These are phyloP conservation scores for Tetanocera ferruginea DNA, from an alignment of 2,888 invertebrate genomes.

Conservation along the genomic window DNA sequence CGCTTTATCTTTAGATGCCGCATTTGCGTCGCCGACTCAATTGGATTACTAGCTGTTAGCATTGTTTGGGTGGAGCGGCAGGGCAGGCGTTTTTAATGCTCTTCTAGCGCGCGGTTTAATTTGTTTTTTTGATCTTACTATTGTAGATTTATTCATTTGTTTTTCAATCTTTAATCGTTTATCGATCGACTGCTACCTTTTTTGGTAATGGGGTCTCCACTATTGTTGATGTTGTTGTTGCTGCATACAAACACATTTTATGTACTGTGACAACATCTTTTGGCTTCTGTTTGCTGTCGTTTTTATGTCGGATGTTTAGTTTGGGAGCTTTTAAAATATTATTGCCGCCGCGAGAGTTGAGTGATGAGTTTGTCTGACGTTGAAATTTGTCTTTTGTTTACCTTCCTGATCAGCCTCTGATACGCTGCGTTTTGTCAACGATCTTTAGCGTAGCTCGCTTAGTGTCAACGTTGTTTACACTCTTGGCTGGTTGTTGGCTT, in stretches of 20 bases:
- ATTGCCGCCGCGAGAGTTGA: background rate
- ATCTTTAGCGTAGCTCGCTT: background rate
- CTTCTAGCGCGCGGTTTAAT: background rate
- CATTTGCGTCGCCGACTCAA: background rate
- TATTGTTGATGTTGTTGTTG: slow-evolving; percentile 19
- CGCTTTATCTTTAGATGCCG: background rate
- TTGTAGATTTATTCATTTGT: background rate
- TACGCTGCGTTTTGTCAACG: background rate
- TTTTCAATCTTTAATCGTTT: slow-evolving; percentile 16
- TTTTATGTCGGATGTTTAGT: slow-evolving; percentile 30
- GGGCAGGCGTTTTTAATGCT: too few relatives aligned
- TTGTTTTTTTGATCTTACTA: background rate
- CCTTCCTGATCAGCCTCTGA: too few relatives aligned
- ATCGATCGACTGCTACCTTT: background rate
- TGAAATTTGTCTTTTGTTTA: too few relatives aligned
- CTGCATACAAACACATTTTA: background rate
- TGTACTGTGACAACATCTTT: slow-evolving; percentile 17
- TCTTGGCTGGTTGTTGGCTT: background rate
- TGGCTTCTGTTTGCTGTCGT: slow-evolving; percentile 37
- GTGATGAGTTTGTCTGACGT: too few relatives aligned
- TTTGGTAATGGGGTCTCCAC: background rate
- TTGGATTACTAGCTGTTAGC: too few relatives aligned
- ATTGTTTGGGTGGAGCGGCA: too few relatives aligned
- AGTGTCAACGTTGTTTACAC: slow-evolving; percentile 19
- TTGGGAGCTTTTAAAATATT: slow-evolving; percentile 27